Evolutionary conservation across 1,140 invertebrate genomes (phyloP), one percentile per base, ranked within the genome.

Genomic region (Rhopalosiphum maidis): DNA sequence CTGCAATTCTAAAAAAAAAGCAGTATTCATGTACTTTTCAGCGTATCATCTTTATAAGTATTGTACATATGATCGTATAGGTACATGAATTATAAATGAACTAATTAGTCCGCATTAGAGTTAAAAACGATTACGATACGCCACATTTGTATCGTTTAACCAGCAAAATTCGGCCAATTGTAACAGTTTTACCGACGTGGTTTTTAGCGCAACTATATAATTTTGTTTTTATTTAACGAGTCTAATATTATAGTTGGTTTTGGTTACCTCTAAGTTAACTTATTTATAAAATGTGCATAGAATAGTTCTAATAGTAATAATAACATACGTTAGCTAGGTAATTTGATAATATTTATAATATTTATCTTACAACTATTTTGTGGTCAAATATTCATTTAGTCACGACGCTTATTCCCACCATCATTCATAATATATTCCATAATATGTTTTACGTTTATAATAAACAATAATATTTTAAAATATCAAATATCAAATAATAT

Each of bases 101-200:
- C 86, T 48, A 88, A 88, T 88, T 88, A 88, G 86, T 88, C n/a
- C 43, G 86, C 46, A 46, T 86, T 46, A 86, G 43, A 86, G 85
- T 86, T 18, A n/a, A 30, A 46, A 23, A 86, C 43, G 25, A 46
- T 46, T 48, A 51, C 43, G 46, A n/a, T n/a, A 48, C 46, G 86
- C 46, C 25, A n/a, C n/a, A 87, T 48, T 48, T 77, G 60, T 77
- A 48, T 88, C 86, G 86, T 88, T 88, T 88, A n/a, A 30, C 43
- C 25, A 21, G 85, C 23, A 18, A 30, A 88, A 88, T 88, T 88
- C 43, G 23, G 25, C 41, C 41, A 46, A 46, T 86, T 46, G 85
- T 86, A 43, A 86, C 23, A 86, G 43, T 86, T 46, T 46, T 46
- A 8, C 25, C 3, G 41, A 30, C 85, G 85, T 43, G 41, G 43